Evolutionary conservation across 2,888 invertebrate genomes (phyloP).

Genomic region (Phalera bucephala): DNA sequence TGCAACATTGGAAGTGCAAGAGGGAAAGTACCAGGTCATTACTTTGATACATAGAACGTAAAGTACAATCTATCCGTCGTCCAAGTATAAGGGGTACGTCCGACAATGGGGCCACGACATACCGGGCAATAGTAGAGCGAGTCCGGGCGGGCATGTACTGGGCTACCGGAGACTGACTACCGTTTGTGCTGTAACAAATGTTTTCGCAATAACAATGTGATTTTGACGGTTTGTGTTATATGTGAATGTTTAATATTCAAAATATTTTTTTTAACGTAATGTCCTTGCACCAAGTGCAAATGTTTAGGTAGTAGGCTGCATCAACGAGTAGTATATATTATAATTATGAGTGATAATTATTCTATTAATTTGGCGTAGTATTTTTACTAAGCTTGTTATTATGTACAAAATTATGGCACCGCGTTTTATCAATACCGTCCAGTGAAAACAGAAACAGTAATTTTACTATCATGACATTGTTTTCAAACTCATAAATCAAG

Average conservation of each 20-base stretch:
- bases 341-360: conserved; percentile 47
- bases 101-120: too few relatives aligned
- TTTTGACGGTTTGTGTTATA: conserved; percentile 63
- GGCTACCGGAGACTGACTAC: conserved; percentile 14
- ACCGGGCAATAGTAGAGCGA: too few relatives aligned
- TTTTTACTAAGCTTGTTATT: conserved; percentile 42
- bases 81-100: too few relatives aligned
- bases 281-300: conserved; percentile 75
- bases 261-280: conserved; percentile 48
- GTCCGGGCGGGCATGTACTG: conserved; percentile 11
- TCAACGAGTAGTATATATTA: conserved; percentile 62
- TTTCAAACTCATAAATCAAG: conserved; percentile 14
- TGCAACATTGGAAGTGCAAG: too few relatives aligned
- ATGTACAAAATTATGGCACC: conserved; percentile 55
- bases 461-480: conserved; percentile 44
- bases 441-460: conserved; percentile 58
- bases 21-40: too few relatives aligned
- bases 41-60: too few relatives aligned
- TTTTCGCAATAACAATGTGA: conserved; percentile 51
- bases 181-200: conserved; percentile 26
- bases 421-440: conserved; percentile 75
- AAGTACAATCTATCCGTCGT: too few relatives aligned
- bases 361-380: conserved; percentile 47
- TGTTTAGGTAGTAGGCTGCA: conserved; percentile 59
- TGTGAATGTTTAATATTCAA: conserved; percentile 55